Conservation (phyloP, 2,888 invertebrate genomes). For the Machimus rusticus region DNA sequence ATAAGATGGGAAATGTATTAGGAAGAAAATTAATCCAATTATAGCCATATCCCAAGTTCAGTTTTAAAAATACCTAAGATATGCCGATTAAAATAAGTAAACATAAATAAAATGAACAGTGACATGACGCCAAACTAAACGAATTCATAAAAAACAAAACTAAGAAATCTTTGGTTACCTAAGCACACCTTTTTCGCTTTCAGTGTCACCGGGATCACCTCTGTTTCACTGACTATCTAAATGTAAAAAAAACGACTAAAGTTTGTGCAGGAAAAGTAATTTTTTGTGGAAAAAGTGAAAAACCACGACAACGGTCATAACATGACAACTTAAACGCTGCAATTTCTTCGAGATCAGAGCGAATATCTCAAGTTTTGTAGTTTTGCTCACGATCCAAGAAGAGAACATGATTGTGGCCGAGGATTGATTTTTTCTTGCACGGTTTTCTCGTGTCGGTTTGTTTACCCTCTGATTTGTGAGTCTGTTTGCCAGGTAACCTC, state of each 20-base stretch:
- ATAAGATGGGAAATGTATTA: too few species aligned
- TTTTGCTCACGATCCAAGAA: neutral
- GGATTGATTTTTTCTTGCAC: neutral
- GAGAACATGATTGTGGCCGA: neutral
- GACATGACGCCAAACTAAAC: neutral
- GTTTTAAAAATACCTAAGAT: neutral
- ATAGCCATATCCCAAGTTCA: too few species aligned
- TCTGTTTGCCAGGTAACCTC: neutral
- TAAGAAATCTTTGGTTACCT: neutral
- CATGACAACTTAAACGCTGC: neutral
- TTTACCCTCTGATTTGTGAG: neutral
- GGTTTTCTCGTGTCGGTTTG: neutral
- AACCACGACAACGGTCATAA: conserved; percentile 9
- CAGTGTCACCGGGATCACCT: neutral
- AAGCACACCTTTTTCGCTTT: neutral
- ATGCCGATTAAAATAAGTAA: neutral
- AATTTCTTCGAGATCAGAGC: conserved; percentile 4
- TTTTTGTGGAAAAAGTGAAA: conserved; percentile 2
- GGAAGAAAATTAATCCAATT: too few species aligned
- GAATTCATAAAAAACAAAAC: neutral
- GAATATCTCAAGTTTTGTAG: conserved; percentile 11
- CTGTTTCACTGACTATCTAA: neutral
- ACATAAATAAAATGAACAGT: neutral
- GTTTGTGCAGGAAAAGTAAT: neutral
- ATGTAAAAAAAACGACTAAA: neutral